Evolutionary conservation across 2,113 vertebrate genomes (phyloP).

Genomic region (Tenebrosternarchus preto): DNA sequence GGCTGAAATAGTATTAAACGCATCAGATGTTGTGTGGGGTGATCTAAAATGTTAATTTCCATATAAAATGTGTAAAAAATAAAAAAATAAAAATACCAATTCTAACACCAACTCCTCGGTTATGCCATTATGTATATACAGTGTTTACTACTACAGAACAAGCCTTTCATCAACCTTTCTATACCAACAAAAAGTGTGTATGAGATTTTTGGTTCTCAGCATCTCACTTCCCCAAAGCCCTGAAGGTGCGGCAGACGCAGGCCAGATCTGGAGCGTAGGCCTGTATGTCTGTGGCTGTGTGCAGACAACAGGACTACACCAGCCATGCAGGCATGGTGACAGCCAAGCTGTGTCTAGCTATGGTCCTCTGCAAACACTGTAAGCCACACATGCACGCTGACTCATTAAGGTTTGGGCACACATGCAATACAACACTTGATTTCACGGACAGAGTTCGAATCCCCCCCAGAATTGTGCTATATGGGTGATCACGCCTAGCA

Average conservation of each 20-base stretch:
- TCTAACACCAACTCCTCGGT: no score
- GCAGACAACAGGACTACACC: no score
- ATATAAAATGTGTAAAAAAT: no score
- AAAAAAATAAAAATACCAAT: no score
- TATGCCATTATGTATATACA: no score
- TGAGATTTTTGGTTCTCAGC: background rate
- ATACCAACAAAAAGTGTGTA: background rate
- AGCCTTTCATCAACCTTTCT: no score
- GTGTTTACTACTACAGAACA: no score
- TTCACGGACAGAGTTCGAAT: no score
- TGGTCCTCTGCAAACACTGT: slow-evolving; percentile 18
- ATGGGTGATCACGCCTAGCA: background rate
- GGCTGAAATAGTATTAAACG: no score
- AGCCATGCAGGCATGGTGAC: slow-evolving; percentile 26
- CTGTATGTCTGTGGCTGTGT: slow-evolving; percentile 23
- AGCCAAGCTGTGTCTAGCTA: slow-evolving; percentile 21
- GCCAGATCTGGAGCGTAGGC: background rate
- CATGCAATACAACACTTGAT: background rate
- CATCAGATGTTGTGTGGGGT: no score
- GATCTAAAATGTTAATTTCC: no score
- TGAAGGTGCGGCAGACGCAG: slow-evolving; percentile 2
- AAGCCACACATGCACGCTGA: slow-evolving; percentile 24
- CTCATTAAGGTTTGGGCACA: background rate
- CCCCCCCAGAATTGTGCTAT: no score
- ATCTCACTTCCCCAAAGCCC: background rate